Evolutionary conservation across 2,113 vertebrate genomes (phyloP).

Genomic region (Sakesphorus luctuosus): DNA sequence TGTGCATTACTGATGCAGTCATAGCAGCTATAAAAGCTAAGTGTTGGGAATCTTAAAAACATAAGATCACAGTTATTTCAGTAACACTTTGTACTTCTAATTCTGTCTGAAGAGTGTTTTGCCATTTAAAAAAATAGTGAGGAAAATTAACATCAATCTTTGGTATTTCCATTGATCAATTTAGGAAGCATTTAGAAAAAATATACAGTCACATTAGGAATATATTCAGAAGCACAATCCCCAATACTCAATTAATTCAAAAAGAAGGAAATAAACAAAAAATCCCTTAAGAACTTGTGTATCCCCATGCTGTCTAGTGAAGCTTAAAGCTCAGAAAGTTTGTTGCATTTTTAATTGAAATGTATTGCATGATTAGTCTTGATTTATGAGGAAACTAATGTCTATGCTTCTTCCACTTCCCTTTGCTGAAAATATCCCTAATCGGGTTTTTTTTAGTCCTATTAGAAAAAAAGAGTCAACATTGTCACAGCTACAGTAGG

Average conservation of each 20-base stretch:
- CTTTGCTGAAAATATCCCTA: constrained; percentile 19
- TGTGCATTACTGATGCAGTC: constrained; percentile 41
- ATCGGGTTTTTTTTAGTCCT: constrained; percentile 12
- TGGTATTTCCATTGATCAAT: not conserved
- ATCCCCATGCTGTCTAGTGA: not conserved
- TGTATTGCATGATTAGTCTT: constrained; percentile 14
- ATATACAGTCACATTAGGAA: not conserved
- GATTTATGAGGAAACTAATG: constrained; percentile 16
- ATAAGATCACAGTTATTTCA: not conserved
- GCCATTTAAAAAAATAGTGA: constrained; percentile 16
- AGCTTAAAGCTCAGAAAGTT: not conserved
- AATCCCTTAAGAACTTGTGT: not conserved
- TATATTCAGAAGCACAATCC: not conserved
- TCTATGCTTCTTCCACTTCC: constrained; percentile 9
- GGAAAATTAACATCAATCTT: not conserved
- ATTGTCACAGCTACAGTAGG: not conserved
- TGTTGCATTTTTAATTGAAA: constrained; percentile 7
- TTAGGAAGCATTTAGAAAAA: not conserved
- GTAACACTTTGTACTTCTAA: not conserved
- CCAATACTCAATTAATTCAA: not conserved
- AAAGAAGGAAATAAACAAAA: not conserved
- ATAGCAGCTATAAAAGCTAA: constrained; percentile 38
- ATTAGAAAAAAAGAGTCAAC: not conserved
- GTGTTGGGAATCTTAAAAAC: constrained; percentile 27
- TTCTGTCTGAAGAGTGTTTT: not conserved